Evolutionary conservation across 2,113 vertebrate genomes (phyloP), one percentile per base, ranked within the genome.

Genomic region (Phoenicopterus ruber): DNA sequence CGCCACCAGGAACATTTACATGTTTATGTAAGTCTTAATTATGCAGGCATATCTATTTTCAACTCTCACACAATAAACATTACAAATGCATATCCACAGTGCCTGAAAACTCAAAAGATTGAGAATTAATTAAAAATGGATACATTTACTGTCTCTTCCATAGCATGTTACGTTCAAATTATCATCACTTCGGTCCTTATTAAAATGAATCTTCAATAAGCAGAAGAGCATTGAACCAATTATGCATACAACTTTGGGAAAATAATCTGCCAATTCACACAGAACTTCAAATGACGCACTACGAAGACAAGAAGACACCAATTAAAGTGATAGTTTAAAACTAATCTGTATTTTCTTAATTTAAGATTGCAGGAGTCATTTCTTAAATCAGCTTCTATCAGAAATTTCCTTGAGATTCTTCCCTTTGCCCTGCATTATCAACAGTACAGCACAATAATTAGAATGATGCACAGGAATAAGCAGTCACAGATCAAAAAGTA

Each of bases 1-100:
- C 44, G 57, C 59, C 70, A 95, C 62, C 62, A 89, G 82, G 11
- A 72, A 63, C 70, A 96, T 92, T 73, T 87, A 73, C 89, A 93
- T 92, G 88, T 66, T 94, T 91, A 94, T 77, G 24, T 90, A 94
- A 93, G 62, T 26, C 86, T 87, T 65, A 76, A 91, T 91, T 90
- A 94, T 72, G 81, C 77, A 96, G 69, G 83, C 63, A 54, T 59
- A 76, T 72, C 88, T 94, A 84, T 85, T 84, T 91, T 62, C 81
- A 89, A 32, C 49, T 73, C 74, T 70, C 36, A 69, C 83, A 94
- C 61, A 89, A 84, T 54, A 93, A 93, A 94, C 66, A 72, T 40
- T 26, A 85, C 54, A 89, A 84, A 79, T 63, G 28, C 92, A 82
- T 20, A 67, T 29, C 65, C 66, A 76, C 54, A 24, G 61, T 21